Evolutionary conservation across 2,888 invertebrate species (phyloP), one percentile per base, ranked within the genome.

Genomic region (Nebria salina): DNA sequence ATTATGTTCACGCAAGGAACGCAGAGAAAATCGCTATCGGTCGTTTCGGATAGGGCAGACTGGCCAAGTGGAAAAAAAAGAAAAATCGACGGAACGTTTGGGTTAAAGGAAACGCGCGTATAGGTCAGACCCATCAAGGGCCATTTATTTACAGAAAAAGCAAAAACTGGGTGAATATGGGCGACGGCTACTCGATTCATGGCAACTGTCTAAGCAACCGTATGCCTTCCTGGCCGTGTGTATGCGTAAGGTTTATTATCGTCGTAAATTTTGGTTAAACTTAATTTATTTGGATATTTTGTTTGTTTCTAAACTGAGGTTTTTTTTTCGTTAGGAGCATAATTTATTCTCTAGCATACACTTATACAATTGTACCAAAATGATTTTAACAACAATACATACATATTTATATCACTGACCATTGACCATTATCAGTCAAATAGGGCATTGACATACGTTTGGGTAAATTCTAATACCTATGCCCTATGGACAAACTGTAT

Each of bases 41-140:
- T 34, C 34, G 65, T 75, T 73, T 54, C 13, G 79, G 75, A 75
- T 65, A 79, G 75, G 79, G 74, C 74, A 73, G 20, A 65, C 74
- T 43, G 70, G 34, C 74, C 79, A 79, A 79, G 73, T 65, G 79
- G 79, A 79, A 79, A 79, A 34, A 75, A 79, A 79, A 79, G 79
- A 79, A 79, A 79, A 75, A 79, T 79, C 75, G 42, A 75, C 75
- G 13, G 43, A 41, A 7, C 8, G 73, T 34, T 25, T 65, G 65
- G 70, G 70, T 25, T 70, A 73, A 73, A 65, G 8, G 73, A 64
- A 25, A 34, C 72, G 41, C 72, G 26, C 42, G 65, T 73, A 34
- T 43, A 72, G 70, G 15, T 15, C 72, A 25, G 34, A 77, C 72
- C 64, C 64, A 65, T 73, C 68, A n/a, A n/a, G 2, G n/a, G 73